Base-by-base conservation (phyloP, 2,113 vertebrate species). In the Pao palembangensis region DNA sequence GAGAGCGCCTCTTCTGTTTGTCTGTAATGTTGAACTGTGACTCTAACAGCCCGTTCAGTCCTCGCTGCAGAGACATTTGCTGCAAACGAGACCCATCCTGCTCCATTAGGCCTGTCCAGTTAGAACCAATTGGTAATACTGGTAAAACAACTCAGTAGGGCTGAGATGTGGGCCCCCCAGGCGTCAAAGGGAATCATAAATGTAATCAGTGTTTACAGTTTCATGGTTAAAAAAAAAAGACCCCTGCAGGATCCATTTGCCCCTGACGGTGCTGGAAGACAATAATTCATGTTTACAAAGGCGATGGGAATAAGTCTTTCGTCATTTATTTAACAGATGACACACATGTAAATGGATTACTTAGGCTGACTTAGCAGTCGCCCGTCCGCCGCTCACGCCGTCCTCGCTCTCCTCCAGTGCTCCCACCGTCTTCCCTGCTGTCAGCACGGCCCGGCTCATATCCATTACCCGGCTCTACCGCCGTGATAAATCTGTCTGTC, bases 401-500 rank as follows among this genome's bases (percentile, higher is more conserved):
- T 64, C 44, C 31, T 47, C 43, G 44, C 38, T 25, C 18, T 76
- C 78, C 71, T 80, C 72, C 67, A 50, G 64, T 60, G 58, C 79
- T 78, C 69, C 61, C 51, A 65, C 67, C 8, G 28, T 71, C 77
- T 69, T 58, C 72, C 20, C 64, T 78, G 52, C 82, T 79, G 77
- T 88, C 79, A 76, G 75, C 73, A 67, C 61, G 74, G 71, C 71
- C 38, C 67, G 61, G 71, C 84, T 87, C 79, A 72, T 88, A 91
- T 91, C 87, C 88, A 91, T 91, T 91, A 89, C 88, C 73, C 17
- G 77, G 69, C 80, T 78, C 71, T 76, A 64, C 82, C 69, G 71
- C 81, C n/a, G 66, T 88, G 88, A 91, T 89, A 84, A 90, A 90
- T 91, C 85, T 83, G 80, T 84, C 85, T 88, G 88, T 90, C 89